Percentiles rank a stretch among this genome's conserved stretches.
Conservation (phyloP, 2,113 vertebrate species). For the Macquaria australasica region DNA sequence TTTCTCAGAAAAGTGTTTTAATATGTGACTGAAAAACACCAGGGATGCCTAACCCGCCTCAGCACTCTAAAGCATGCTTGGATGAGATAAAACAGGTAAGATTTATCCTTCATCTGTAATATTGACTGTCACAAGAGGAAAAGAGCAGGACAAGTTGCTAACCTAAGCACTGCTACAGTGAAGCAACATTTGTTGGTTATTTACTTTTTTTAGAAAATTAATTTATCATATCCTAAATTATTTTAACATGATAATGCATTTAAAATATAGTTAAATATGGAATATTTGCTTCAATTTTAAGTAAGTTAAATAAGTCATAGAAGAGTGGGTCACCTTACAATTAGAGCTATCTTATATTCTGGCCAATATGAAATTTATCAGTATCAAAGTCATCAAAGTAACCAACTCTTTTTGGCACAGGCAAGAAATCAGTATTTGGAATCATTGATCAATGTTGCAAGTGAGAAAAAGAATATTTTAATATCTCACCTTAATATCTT, state of each 20-base stretch:
- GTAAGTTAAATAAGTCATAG: too few relatives aligned
- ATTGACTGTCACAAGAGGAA: too few relatives aligned
- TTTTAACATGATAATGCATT: too few relatives aligned
- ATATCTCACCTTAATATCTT: slow-evolving; percentile 89
- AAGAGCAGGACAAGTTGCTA: not conserved
- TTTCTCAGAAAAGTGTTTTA: too few relatives aligned
- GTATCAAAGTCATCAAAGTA: not conserved
- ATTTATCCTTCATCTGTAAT: too few relatives aligned
- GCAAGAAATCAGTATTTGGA: not conserved
- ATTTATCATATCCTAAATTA: too few relatives aligned
- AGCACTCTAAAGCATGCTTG: too few relatives aligned
- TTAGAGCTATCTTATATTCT: not conserved
- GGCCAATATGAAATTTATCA: not conserved
- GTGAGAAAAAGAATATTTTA: slow-evolving; percentile 19
- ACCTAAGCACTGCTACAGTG: not conserved
- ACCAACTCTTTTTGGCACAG: not conserved
- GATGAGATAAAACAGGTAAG: too few relatives aligned
- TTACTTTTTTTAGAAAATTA: too few relatives aligned
- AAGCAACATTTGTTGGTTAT: too few relatives aligned
- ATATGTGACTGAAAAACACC: too few relatives aligned
- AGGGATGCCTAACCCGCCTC: too few relatives aligned
- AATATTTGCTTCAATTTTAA: not conserved
- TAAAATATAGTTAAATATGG: not conserved
- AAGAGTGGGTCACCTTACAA: not conserved
- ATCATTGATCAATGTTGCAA: not conserved